These are phyloP conservation scores for Rhagium mordax DNA, from an alignment of 2,888 invertebrate genomes.

Conservation along the genomic window DNA sequence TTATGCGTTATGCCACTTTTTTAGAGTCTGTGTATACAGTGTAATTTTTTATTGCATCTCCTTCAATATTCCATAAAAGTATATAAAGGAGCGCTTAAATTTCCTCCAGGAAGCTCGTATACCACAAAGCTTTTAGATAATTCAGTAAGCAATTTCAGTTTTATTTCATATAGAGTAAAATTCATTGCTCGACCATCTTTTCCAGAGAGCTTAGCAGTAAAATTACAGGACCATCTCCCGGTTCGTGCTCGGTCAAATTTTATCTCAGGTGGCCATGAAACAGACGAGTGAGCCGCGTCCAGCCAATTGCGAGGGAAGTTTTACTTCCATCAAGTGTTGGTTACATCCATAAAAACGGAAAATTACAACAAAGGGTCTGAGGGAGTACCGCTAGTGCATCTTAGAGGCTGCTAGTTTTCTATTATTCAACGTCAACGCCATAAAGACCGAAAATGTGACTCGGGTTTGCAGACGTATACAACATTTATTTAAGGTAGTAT, in stretches of 20 bases:
- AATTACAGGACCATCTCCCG: constrained; percentile 36
- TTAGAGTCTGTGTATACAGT: constrained; percentile 6
- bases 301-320: constrained; percentile 21
- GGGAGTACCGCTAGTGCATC: constrained; percentile 3
- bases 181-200: constrained; percentile 43
- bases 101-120: constrained; percentile 44
- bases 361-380: constrained; percentile 21
- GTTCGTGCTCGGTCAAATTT: constrained; percentile 28
- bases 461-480: not conserved
- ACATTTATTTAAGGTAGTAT: not conserved
- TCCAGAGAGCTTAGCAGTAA: constrained; percentile 37
- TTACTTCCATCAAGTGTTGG: constrained; percentile 23
- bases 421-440: constrained; percentile 13
- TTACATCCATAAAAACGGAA: constrained; percentile 12
- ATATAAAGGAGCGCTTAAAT: constrained; percentile 37
- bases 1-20: not conserved
- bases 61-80: constrained; percentile 36
- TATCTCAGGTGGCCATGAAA: constrained; percentile 26
- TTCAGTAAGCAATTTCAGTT: constrained; percentile 53
- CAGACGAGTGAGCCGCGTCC: constrained; percentile 1
- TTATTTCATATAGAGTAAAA: constrained; percentile 50
- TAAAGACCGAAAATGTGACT: constrained; percentile 3
- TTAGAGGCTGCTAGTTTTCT: not conserved
- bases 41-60: constrained; percentile 25
- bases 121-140: constrained; percentile 54